Conservation (phyloP, 2,797 vertebrate genomes). For the Protonibea diacanthus region DNA sequence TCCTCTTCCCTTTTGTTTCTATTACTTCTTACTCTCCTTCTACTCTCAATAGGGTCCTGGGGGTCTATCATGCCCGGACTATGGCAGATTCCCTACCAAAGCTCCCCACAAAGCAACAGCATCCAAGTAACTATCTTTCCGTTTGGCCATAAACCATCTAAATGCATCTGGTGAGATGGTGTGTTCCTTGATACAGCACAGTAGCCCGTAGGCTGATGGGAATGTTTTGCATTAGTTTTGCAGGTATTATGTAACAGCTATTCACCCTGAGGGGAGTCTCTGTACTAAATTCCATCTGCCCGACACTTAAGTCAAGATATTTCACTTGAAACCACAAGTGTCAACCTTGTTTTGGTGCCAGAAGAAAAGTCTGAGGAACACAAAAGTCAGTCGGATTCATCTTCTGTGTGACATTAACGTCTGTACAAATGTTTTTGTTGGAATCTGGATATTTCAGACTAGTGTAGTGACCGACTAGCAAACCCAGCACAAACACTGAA, state of each 20-base stretch:
- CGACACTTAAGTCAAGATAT: background rate
- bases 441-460: background rate
- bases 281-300: background rate
- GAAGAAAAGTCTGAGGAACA: too few species aligned
- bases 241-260: background rate
- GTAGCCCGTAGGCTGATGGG: background rate
- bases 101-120: too few species aligned
- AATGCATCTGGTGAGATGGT: too few species aligned
- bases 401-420: background rate
- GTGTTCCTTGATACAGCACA: background rate
- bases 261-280: background rate
- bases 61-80: too few species aligned
- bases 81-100: too few species aligned
- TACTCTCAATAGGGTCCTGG: too few species aligned
- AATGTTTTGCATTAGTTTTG: too few species aligned
- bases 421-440: background rate
- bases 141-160: too few species aligned
- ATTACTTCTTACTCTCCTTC: too few species aligned
- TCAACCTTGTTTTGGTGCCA: background rate
- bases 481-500: background rate
- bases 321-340: background rate
- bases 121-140: too few species aligned
- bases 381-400: background rate
- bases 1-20: too few species aligned
- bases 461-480: background rate